These are phyloP conservation scores for Zaprionus ornatus DNA, from an alignment of 1,140 invertebrate species.

Conservation along the genomic window DNA sequence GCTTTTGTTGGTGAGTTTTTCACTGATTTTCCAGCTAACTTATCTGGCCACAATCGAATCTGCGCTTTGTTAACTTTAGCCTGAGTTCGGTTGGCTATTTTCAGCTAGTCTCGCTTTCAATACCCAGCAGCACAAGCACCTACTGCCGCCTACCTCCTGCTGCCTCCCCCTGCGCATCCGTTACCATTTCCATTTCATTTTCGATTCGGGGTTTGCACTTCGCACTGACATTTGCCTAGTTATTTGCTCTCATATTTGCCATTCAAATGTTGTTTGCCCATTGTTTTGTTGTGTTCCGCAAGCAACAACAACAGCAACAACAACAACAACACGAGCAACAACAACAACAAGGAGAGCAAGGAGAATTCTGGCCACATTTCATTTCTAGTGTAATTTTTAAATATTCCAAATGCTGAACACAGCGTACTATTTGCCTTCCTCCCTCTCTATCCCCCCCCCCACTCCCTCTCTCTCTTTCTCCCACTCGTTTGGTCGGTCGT, in stretches of 20 bases:
- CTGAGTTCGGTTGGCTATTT: too few relatives aligned
- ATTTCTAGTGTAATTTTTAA: conserved; percentile 69
- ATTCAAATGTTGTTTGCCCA: conserved; percentile 36
- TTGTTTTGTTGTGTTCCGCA: conserved; percentile 34
- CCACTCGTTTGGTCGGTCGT: not conserved
- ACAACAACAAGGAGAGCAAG: conserved; percentile 41
- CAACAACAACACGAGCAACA: not conserved
- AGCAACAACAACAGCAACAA: conserved; percentile 14
- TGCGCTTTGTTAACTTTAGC: too few relatives aligned
- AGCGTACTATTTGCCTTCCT: not conserved
- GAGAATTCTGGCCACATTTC: conserved; percentile 52
- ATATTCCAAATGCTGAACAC: conserved; percentile 43
- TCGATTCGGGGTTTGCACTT: conserved; percentile 30
- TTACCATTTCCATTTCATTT: conserved; percentile 26
- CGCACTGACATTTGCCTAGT: conserved; percentile 53
- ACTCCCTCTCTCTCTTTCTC: conserved; percentile 6
- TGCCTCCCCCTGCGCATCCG: not conserved
- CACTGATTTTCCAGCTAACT: too few relatives aligned
- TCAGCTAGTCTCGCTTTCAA: too few relatives aligned
- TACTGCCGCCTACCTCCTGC: not conserved
- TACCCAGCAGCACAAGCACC: too few relatives aligned
- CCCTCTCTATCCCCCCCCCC: not conserved
- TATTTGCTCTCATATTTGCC: conserved; percentile 48
- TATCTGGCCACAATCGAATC: too few relatives aligned
- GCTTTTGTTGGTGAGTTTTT: too few relatives aligned